Conservation (phyloP, 2,113 vertebrate genomes). For the Platysternon megacephalum region DNA sequence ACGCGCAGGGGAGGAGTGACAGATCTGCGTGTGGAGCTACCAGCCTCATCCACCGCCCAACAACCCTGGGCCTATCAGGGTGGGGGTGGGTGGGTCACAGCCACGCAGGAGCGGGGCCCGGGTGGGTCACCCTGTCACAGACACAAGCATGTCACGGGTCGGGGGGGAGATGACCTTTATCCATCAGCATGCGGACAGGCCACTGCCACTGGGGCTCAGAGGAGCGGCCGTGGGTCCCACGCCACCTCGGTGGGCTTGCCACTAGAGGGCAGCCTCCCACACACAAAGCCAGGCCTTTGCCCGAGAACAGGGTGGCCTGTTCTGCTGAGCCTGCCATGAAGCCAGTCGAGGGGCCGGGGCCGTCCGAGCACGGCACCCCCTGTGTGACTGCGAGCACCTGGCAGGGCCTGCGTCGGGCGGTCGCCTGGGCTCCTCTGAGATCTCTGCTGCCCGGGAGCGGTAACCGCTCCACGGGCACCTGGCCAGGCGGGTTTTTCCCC, state of each 20-base stretch:
- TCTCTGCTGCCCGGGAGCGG: neutral
- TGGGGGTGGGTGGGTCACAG: neutral
- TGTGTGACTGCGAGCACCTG: too few species aligned
- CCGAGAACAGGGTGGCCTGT: neutral
- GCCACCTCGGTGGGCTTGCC: neutral
- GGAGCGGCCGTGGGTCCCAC: neutral
- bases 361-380: too few species aligned
- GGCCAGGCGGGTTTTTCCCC: too few species aligned
- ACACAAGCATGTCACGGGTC: neutral
- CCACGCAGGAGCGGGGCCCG: neutral
- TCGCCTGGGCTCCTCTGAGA: neutral
- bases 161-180: neutral
- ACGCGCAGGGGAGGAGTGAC: too few species aligned
- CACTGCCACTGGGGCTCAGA: neutral
- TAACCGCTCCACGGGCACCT: neutral
- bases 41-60: neutral
- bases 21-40: neutral
- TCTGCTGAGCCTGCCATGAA: neutral
- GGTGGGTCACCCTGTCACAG: neutral
- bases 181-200: neutral
- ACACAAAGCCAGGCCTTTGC: too few species aligned
- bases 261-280: neutral
- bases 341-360: too few species aligned
- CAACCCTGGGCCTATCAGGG: neutral
- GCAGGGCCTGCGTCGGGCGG: neutral